Base-by-base conservation (phyloP, 2,113 vertebrate species). In the Dicrurus megarhynchus region DNA sequence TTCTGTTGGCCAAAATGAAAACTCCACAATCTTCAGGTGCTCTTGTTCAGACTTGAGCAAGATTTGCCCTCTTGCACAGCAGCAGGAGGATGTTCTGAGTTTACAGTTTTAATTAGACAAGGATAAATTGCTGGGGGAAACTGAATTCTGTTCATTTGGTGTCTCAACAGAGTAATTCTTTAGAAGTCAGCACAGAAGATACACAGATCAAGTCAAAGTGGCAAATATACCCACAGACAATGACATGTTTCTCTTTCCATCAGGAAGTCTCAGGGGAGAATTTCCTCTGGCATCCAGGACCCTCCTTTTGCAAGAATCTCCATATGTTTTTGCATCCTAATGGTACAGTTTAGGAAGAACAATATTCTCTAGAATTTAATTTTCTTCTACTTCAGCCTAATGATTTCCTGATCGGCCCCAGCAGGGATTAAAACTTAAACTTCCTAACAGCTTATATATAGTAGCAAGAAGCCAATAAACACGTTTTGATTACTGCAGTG, bases 321-420 rank as follows among this genome's bases (percentile, higher is more conserved):
- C n/a, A 1, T 56, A 32, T 44, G 73, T 64, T 85, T 86, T 73
- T 21, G 5, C 10, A 18, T 80, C 8, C 3, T 86, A 67, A 65
- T 73, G 32, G 37, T 85, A 79, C 44, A 57, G 50, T 84, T 88
- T 55, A 80, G 32, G 24, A 88, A 60, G 46, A 65, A 65, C n/a
- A 39, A 50, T 74, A 73, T 59, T 55, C 55, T 88, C 42, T 53
- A 69, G 37, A 85, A 90, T 76, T 90, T 93, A 73, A 77, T 95
- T 93, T 90, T 90, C 71, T 93, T 79, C 71, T 87, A 16, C 85
- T 92, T 92, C 63, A 94, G n/a, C 56, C 41, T 88, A 90, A 92
- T 93, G 70, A 96, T 85, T 92, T 97, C 75, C 92, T 92, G 78
- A 93, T 91, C 6, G 0, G n/a, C 26, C 88, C 13, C 90, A 83